Conservation (phyloP, 2,113 vertebrate genomes). For the Echinops telfairi region DNA sequence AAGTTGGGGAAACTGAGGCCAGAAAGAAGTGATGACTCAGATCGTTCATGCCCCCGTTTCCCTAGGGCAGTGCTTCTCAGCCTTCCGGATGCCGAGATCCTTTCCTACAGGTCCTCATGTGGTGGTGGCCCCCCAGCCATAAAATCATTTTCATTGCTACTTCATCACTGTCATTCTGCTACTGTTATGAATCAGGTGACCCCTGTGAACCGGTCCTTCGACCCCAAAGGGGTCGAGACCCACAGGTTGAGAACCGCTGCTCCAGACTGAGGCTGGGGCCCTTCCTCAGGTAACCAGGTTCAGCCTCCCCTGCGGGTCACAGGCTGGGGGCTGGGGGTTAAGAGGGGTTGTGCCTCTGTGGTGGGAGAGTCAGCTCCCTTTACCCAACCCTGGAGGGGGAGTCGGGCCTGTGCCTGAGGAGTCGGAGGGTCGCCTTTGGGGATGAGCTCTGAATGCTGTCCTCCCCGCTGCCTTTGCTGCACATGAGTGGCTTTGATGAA, state of each 20-base stretch:
- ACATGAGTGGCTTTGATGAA: background rate
- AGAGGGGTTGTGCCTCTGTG: background rate
- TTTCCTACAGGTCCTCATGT: no score
- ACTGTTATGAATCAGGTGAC: no score
- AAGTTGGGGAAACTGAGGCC: slow-evolving; percentile 1
- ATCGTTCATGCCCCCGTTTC: no score
- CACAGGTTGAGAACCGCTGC: no score
- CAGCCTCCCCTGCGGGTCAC: background rate
- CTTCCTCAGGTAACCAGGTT: background rate
- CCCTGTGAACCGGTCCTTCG: no score
- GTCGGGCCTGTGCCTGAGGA: background rate
- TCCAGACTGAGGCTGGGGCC: background rate
- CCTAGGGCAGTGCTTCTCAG: no score
- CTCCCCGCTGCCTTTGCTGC: background rate
- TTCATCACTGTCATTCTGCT: no score
- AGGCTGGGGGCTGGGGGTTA: background rate
- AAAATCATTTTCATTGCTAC: no score
- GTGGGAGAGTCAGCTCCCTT: background rate
- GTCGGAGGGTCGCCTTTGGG: background rate
- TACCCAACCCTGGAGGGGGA: no score
- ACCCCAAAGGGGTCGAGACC: no score
- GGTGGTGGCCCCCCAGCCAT: no score
- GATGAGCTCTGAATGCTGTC: background rate
- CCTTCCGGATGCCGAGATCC: no score
- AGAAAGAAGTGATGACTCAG: background rate